A percentile compares a stretch with the other conserved stretches of the same genome.
Evolutionary conservation across 2,888 invertebrate species (phyloP).

Genomic region (Brachycybe producta): DNA sequence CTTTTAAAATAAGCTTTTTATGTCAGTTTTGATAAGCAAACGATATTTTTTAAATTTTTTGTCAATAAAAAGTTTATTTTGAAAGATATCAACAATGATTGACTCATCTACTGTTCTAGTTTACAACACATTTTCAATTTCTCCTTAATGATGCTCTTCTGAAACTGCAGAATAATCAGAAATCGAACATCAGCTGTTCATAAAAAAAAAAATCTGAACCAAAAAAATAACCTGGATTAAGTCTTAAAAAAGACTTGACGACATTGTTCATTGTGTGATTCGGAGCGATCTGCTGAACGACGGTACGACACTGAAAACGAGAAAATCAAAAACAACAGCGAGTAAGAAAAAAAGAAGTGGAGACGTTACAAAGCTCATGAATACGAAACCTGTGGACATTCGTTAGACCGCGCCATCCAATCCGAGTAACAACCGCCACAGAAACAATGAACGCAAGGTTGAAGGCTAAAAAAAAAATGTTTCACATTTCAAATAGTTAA

Average conservation of each 20-base stretch:
- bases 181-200: too few species aligned
- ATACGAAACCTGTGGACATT: slow-evolving; percentile 4
- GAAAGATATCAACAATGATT: too few species aligned
- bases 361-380: neutral
- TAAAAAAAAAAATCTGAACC: neutral
- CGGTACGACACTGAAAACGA: neutral
- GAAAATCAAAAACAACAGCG: neutral
- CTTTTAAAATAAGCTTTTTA: too few species aligned
- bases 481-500: neutral
- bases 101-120: too few species aligned
- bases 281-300: neutral
- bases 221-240: slow-evolving; percentile 5
- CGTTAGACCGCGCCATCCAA: neutral
- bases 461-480: neutral
- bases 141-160: too few species aligned
- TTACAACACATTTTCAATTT: too few species aligned
- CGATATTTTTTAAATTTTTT: too few species aligned
- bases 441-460: slow-evolving; percentile 9
- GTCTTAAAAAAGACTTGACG: slow-evolving; percentile 1
- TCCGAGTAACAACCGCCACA: slow-evolving; percentile 5
- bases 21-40: too few species aligned
- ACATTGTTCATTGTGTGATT: slow-evolving; percentile 4
- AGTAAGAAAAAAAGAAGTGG: neutral
- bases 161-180: too few species aligned
- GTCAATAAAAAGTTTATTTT: too few species aligned